Evolutionary conservation across 2,888 invertebrate genomes (phyloP), one percentile per base, ranked within the genome.

Genomic region (Rhyacophila evoluta): DNA sequence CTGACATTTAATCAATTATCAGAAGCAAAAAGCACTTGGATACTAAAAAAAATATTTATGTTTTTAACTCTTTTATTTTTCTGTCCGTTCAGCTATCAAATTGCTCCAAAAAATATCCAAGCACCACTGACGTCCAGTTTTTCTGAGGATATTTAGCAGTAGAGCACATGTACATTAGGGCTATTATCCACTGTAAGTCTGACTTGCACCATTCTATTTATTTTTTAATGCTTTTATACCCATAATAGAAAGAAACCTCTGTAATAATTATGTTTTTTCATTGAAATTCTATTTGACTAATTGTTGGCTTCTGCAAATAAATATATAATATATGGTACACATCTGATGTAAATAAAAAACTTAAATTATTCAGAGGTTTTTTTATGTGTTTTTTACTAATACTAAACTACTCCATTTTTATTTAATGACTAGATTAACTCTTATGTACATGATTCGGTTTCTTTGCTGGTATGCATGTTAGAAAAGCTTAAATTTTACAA

Each of bases 61-160:
- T 82, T 55, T 84, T 84, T 83, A 83, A 85, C 85, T 84, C 84
- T 85, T 85, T 85, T 84, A 86, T 86, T 85, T 84, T 82, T 84
- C 84, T 84, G 55, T 83, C 83, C 84, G 85, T 85, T 84, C 89
- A 92, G 92, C 91, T 85, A 90, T 91, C 86, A 88, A 91, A 86
- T 86, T 88, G 86, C 90, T 92, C 85, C 91, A 91, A 88, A 87
- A 86, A 86, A 84, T 87, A 84, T 85, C 85, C 75, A 80, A 77
- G 79, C 78, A 75, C 77, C 78, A 79, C 79, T 78, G 80, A 82
- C 79, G 78, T 78, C 78, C 74, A 80, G 69, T 75, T 75, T 72
- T 69, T 41, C 74, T 73, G 81, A 75, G 79, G 81, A 82, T 72
- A 72, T 72, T 79, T 81, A 82, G 81, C 81, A 74, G 77, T 81